Evolutionary conservation across 2,888 invertebrate species (phyloP), one percentile per base, ranked within the genome.

Genomic region (Leuctra nigra): DNA sequence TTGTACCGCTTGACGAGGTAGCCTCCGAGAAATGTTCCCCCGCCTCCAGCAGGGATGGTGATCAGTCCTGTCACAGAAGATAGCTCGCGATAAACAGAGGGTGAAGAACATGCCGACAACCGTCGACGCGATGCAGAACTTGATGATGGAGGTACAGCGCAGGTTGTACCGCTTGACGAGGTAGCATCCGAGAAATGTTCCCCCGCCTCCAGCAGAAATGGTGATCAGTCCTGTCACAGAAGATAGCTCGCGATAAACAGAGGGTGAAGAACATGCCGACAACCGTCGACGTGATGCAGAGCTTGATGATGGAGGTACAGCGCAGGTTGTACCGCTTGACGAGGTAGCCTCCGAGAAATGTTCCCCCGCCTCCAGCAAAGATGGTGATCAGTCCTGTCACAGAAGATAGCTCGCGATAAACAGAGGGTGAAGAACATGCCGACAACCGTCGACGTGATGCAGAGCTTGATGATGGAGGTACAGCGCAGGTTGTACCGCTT

Each of bases 331-430:
- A 83, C 54, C 80, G 80, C 72, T 91, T 91, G 35, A 92, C 84
- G 59, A 92, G 73, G 73, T 86, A 91, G 0, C 91, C 92, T 9
- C 91, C 91, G 1, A 87, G 69, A 71, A 91, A 87, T 1, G 91
- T 90, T 14, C 90, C 92, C 1, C 90, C 86, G 0, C 90, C 89
- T 0, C 91, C 92, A 1, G 90, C 88, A 0, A 91, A 90, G 1
- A 93, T 88, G 0, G 87, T 89, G 44, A 89, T 85, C 35, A 87
- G 72, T 11, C 88, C 88, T 86, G 68, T 2, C n/a, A n/a, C n/a
- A n/a, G n/a, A n/a, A n/a, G n/a, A n/a, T n/a, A n/a, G n/a, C n/a
- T n/a, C n/a, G n/a, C n/a, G n/a, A n/a, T n/a, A n/a, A n/a, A n/a
- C n/a, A n/a, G n/a, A n/a, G n/a, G n/a, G 39, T 39, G 20, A 39